Evolutionary conservation across 2,888 invertebrate species (phyloP), one percentile per base, ranked within the genome.

Genomic region (Synergus umbraculus): DNA sequence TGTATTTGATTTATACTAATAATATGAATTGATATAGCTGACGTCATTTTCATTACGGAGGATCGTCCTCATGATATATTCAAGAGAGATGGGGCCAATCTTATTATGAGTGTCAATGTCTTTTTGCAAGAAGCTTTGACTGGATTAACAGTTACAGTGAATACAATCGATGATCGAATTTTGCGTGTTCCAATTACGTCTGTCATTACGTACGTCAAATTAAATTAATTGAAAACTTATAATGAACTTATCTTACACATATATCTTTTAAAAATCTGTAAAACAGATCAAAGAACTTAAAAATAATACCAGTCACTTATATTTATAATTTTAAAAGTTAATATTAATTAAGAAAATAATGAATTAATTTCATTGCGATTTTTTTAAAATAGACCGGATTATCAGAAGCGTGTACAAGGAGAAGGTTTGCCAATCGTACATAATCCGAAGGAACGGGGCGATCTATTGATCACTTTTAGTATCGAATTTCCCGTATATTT

Each of bases 391-490:
- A 92, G 94, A 41, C 96, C 96, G 0, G 94, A 93, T 1, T 97
- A 95, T 86, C 94, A 94, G 83, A 97, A 96, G 91, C 88, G 95
- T 0, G 93, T 97, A 0, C 93, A 94, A 77, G 94, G 94, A 9
- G 97, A 97, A 92, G 97, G 97, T 1, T 93, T 97, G 86, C 97
- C 97, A 0, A 90, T 95, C 78, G 93, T 94, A 2, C 94, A 94
- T 78, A 93, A 94, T 86, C 92, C 93, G 66, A 94, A 94, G 76
- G 93, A 94, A 60, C 95, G 94, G 85, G 97, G 97, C 12, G 94
- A 96, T 88, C 92, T 97, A 64, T 94, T 96, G 66, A 93, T 97
- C 84, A 93, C 93, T 78, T 97, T 97, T 89, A 92, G 94, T 77
- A 93, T 95, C 49, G 90, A 93, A 81, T 95, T 94, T 90, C 95